Evolutionary conservation across 1,140 invertebrate species (phyloP), one percentile per base, ranked within the genome.

Genomic region (Ostrea denselamellosa): DNA sequence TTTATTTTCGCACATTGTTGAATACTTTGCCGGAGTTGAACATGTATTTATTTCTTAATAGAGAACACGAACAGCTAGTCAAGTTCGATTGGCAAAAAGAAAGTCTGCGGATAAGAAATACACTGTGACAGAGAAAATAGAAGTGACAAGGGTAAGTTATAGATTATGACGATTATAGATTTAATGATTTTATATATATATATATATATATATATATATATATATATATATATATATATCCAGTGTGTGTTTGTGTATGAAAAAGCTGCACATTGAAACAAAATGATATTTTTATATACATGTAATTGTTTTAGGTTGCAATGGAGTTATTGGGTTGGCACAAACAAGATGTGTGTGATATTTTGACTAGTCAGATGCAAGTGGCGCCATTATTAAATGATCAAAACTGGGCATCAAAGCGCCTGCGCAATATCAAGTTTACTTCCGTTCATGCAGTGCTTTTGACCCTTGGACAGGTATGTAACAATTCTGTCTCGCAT

Each of bases 241-340:
- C n/a, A n/a, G n/a, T n/a, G n/a, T n/a, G n/a, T n/a, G n/a, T n/a
- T n/a, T n/a, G n/a, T n/a, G n/a, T n/a, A n/a, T n/a, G 9, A 77
- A 34, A 5, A 14, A 4, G 28, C 12, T 77, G 22, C n/a, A 25
- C 2, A 56, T 25, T 22, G n/a, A 68, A 68, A 22, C 2, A 68
- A 22, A 68, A 68, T 8, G 8, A 68, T 68, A 10, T 85, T 9
- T 12, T 25, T 14, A 84, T 77, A 68, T 82, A 19, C 0, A 58
- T 17, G 19, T 19, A 19, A 62, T 88, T 83, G 54, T 84, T 83
- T 34, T 91, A 97, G 96, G 97, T 98, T 96, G 98, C 98, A 85
- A 96, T 99, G 84, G 98, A 99, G 93, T 96, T 98, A 0, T 95
- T 99, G 86, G 97, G 98, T 91, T 99, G 98, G 98, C 94, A 94